A percentile compares a stretch with the other conserved stretches of the same genome.
Conservation (phyloP, 2,888 invertebrate genomes). For the Dorcus parallelipipedus region DNA sequence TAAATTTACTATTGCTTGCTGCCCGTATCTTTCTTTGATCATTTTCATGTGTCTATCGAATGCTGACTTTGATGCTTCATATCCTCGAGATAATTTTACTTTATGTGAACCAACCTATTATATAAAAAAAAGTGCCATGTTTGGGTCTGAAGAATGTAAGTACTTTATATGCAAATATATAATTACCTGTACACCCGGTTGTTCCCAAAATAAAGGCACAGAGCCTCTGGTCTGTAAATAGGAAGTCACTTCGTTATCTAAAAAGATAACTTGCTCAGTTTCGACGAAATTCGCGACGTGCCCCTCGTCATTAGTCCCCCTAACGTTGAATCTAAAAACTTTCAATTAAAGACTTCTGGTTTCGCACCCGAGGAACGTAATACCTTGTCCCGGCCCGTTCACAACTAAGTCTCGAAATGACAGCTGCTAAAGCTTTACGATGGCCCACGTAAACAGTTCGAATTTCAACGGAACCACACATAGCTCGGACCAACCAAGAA, state of each 20-base stretch:
- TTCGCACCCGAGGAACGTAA: background rate
- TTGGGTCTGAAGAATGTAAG: too few relatives aligned
- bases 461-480: conserved; percentile 97
- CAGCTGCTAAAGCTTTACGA: conserved; percentile 89
- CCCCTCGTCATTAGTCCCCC: conserved; percentile 99
- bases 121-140: background rate
- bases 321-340: conserved; percentile 78
- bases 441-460: conserved; percentile 98
- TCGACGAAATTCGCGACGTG: conserved; percentile 99
- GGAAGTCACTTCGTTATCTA: conserved; percentile 87
- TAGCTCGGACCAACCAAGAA: conserved; percentile 89
- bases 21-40: conserved; percentile 86
- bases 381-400: conserved; percentile 94
- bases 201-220: conserved; percentile 98
- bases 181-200: conserved; percentile 85
- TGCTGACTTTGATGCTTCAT: conserved; percentile 90
- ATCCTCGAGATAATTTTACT: conserved; percentile 93
- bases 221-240: conserved; percentile 93
- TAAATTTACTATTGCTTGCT: conserved; percentile 88
- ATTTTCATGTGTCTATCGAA: conserved; percentile 87
- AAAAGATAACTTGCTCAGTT: conserved; percentile 94
- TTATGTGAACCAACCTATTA: conserved; percentile 92
- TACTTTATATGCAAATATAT: too few relatives aligned
- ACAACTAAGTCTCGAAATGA: conserved; percentile 93
- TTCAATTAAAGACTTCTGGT: conserved; percentile 3